Evolutionary conservation across 2,888 invertebrate species (phyloP).

Genomic region (Opisthograptis luteolata): DNA sequence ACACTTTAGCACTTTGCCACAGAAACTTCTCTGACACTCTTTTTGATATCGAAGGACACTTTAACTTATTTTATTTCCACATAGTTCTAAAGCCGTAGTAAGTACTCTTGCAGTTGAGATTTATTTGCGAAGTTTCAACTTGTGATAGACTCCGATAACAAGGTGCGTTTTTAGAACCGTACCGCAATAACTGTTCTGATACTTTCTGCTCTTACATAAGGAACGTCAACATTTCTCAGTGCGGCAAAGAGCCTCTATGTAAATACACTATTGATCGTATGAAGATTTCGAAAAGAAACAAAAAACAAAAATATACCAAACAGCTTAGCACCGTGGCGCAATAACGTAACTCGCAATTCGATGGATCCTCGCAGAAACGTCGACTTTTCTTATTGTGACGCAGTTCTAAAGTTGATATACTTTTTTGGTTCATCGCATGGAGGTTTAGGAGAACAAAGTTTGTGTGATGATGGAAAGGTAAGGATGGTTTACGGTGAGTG

Average conservation of each 20-base stretch:
- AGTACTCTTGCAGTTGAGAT: too few relatives aligned
- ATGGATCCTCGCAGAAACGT: not conserved
- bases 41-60: not conserved
- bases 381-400: not conserved
- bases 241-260: not conserved
- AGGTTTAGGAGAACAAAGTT: conserved; percentile 19
- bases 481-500: conserved; percentile 17
- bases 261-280: not conserved
- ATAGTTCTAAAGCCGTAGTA: not conserved
- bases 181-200: not conserved
- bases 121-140: not conserved
- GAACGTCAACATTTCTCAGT: not conserved
- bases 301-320: not conserved
- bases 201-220: not conserved
- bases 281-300: not conserved
- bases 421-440: not conserved
- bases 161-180: not conserved
- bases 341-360: not conserved
- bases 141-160: not conserved
- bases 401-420: not conserved
- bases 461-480: conserved; percentile 17
- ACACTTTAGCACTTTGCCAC: not conserved
- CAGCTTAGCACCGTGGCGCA: not conserved
- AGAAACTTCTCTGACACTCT: not conserved
- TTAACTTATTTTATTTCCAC: not conserved